Percentiles rank a stretch among this genome's conserved stretches.
phyloP scores from a whole-genome alignment of 2,113 vertebrate genomes.

The Sclerurus mexicanus region DNA sequence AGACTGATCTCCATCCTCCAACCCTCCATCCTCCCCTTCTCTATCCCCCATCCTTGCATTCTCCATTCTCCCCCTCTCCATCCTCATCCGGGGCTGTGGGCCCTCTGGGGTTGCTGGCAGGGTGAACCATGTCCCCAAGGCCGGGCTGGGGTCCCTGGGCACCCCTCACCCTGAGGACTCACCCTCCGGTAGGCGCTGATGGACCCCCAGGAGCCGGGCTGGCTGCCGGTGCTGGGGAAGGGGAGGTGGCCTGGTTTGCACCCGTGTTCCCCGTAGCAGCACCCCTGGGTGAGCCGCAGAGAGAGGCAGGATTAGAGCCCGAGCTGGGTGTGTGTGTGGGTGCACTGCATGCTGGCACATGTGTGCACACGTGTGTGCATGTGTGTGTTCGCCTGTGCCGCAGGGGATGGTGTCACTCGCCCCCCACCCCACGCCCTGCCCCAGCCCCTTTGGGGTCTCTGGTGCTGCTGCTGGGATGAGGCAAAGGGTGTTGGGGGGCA shows the following conservation, averaged over 20 bases:
- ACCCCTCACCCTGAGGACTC: background rate
- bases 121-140: background rate
- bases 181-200: slow-evolving; percentile 38
- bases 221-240: background rate
- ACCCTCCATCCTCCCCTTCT: too few relatives aligned
- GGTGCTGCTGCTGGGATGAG: rapidly evolving
- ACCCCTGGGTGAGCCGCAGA: background rate
- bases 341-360: background rate
- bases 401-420: background rate
- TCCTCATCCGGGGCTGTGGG: background rate
- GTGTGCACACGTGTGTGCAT: background rate
- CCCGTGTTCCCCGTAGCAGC: background rate
- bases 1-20: background rate
- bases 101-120: background rate
- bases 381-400: rapidly evolving
- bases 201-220: background rate
- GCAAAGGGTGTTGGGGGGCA: rapidly evolving
- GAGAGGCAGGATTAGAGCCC: background rate
- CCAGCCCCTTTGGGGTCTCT: background rate
- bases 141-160: background rate
- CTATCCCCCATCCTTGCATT: background rate
- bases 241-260: background rate
- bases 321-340: rapidly evolving
- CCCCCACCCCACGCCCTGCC: rapidly evolving
- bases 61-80: background rate